A percentile compares a stretch with the other conserved stretches of the same genome.
These are phyloP conservation scores for Falco punctatus DNA, from an alignment of 2,113 vertebrate species.

Conservation along the genomic window DNA sequence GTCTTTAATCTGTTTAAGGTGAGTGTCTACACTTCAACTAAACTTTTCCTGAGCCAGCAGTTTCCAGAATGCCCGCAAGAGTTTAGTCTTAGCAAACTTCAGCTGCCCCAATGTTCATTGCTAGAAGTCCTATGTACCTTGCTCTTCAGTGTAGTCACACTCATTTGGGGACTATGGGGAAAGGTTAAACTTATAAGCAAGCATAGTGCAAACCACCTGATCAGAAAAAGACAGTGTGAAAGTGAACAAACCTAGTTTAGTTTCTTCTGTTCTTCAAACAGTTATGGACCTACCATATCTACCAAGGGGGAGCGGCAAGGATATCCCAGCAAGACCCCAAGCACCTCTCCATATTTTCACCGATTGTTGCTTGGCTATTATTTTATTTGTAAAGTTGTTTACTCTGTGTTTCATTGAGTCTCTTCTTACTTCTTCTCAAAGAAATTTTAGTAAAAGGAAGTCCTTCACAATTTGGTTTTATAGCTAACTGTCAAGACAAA, in stretches of 20 bases:
- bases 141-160: neutral
- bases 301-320: neutral
- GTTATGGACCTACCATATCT: neutral
- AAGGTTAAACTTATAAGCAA: neutral
- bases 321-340: neutral
- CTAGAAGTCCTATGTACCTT: neutral
- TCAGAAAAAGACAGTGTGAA: neutral
- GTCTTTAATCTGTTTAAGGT: conserved; percentile 67
- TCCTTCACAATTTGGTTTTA: neutral
- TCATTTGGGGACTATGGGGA: neutral
- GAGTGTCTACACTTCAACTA: neutral
- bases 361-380: fast-evolving
- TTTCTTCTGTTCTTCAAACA: no score
- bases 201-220: neutral
- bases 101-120: neutral
- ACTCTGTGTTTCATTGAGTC: neutral
- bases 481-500: neutral
- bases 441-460: neutral
- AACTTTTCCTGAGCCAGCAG: neutral
- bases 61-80: neutral
- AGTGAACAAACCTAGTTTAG: neutral
- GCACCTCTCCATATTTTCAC: neutral
- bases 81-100: neutral
- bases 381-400: neutral
- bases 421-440: neutral